phyloP scores from a whole-genome alignment of 35 echinoderm and acorn worm genomes.

The Ophioderma brevispina region DNA sequence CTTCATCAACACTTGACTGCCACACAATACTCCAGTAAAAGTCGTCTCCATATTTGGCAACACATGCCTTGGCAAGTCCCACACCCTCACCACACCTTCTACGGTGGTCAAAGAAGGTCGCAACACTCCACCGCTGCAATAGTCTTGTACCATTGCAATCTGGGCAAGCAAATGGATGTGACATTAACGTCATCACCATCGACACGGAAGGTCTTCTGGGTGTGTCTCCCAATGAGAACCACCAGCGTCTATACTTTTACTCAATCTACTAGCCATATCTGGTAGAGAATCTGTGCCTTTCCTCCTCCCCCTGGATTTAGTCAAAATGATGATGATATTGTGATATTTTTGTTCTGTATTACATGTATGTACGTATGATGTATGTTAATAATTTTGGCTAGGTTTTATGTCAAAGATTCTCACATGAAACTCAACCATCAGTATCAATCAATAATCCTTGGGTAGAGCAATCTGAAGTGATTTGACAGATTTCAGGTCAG shows the following conservation, averaged over 20 bases:
- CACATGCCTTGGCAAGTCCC: constrained; percentile 94
- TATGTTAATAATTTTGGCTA: no score
- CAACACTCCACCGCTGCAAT: constrained; percentile 64
- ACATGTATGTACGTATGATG: no score
- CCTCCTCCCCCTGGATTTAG: no score
- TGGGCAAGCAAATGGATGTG: constrained; percentile 88
- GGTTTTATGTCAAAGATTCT: no score
- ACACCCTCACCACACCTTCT: constrained; percentile 96
- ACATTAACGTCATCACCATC: constrained; percentile 62
- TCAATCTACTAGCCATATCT: constrained; percentile 92
- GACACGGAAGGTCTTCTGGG: constrained; percentile 96
- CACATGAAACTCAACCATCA: no score
- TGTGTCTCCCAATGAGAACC: constrained; percentile 83
- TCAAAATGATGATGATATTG: no score
- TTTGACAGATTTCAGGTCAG: no score
- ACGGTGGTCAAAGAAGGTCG: constrained; percentile 76
- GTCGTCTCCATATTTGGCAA: constrained; percentile 99
- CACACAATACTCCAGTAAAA: constrained; percentile 55
- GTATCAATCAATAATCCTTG: no score
- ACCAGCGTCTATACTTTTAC: constrained; percentile 82
- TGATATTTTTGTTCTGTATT: no score
- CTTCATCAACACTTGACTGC: constrained; percentile 69
- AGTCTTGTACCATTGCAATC: constrained; percentile 94
- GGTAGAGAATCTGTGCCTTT: no score
- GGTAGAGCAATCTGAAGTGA: no score